A percentile compares a stretch with the other conserved stretches of the same genome.
phyloP scores from a whole-genome alignment of 2,888 invertebrate species.

The Crocallis elinguaria region DNA sequence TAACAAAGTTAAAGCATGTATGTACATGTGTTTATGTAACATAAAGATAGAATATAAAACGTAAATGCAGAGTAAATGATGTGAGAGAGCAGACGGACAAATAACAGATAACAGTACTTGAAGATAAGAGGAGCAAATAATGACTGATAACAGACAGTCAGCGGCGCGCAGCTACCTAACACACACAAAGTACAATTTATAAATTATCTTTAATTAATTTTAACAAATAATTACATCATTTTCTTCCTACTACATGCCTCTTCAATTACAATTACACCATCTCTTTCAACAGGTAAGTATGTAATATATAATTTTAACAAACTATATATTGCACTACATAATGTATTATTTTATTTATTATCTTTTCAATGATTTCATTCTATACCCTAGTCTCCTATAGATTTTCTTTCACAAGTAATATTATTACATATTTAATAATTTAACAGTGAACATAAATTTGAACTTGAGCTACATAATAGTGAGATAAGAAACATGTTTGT shows the following conservation, averaged over 20 bases:
- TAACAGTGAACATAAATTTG: constrained; percentile 23
- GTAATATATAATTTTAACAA: constrained; percentile 10
- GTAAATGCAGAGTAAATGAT: constrained; percentile 45
- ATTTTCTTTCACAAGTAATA: constrained; percentile 18
- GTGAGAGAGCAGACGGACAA: constrained; percentile 42
- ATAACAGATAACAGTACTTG: constrained; percentile 38
- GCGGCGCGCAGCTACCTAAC: constrained; percentile 31
- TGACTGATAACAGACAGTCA: constrained; percentile 51
- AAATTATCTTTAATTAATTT: constrained; percentile 30
- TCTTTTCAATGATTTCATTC: constrained; percentile 4
- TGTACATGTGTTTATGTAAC: constrained; percentile 3
- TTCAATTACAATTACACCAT: constrained; percentile 12
- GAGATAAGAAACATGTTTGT: constrained; percentile 8
- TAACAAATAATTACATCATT: constrained; percentile 47
- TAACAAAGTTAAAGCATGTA: constrained; percentile 35
- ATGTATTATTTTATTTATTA: not conserved
- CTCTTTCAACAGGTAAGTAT: constrained; percentile 26
- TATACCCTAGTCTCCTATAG: constrained; percentile 5
- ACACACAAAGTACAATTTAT: constrained; percentile 24
- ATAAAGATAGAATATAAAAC: constrained; percentile 23
- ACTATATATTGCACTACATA: constrained; percentile 11
- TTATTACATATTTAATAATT: constrained; percentile 30
- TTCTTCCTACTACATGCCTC: constrained; percentile 14
- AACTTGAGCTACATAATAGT: constrained; percentile 16
- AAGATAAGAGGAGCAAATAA: constrained; percentile 50